phyloP scores from a whole-genome alignment of 2,888 invertebrate genomes.

The Rhamnusium bicolor region DNA sequence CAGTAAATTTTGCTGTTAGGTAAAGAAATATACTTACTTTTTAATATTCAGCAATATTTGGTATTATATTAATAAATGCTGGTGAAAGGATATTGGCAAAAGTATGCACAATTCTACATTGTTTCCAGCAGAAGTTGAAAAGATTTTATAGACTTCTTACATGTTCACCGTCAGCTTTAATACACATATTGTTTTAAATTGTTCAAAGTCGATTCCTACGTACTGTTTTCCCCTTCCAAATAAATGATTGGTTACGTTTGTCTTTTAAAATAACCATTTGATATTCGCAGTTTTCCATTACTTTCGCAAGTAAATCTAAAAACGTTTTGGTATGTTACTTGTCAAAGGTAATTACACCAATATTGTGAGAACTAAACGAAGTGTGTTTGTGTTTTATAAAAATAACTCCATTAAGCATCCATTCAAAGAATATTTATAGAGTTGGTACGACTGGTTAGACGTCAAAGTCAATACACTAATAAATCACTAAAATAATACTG shows the following conservation, averaged over 20 bases:
- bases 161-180: no score
- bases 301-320: background rate
- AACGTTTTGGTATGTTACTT: background rate
- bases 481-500: constrained; percentile 37
- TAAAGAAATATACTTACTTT: no score
- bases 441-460: constrained; percentile 32
- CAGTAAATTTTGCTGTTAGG: no score
- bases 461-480: constrained; percentile 34
- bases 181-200: no score
- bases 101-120: no score
- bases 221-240: background rate
- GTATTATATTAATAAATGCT: no score
- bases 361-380: constrained; percentile 27
- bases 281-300: background rate
- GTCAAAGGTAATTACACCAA: constrained; percentile 10
- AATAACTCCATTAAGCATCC: constrained; percentile 29
- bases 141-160: no score
- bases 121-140: no score
- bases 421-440: constrained; percentile 27
- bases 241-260: background rate
- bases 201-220: background rate
- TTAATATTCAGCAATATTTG: no score
- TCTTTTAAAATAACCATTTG: background rate
- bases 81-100: no score
- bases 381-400: constrained; percentile 26